Percentiles rank a stretch among this genome's conserved stretches.
These are phyloP conservation scores for Ichneumon xanthorius DNA, from an alignment of 2,888 invertebrate species.

Conservation along the genomic window DNA sequence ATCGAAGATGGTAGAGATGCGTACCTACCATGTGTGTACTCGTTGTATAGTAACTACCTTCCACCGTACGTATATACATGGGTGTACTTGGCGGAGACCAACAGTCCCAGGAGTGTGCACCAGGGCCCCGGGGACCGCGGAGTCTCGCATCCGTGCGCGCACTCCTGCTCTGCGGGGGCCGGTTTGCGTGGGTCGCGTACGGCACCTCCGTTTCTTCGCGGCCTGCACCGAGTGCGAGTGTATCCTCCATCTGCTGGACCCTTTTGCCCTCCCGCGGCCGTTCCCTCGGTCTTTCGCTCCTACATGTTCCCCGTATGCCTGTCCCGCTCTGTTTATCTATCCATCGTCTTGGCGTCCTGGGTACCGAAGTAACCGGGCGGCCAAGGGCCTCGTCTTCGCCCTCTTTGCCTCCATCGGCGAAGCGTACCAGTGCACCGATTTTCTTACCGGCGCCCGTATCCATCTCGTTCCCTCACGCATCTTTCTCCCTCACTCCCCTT, in stretches of 20 bases:
- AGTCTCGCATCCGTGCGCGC: conserved; percentile 60
- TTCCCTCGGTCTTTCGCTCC: conserved; percentile 48
- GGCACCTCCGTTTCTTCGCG: conserved; percentile 78
- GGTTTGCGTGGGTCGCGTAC: conserved; percentile 79
- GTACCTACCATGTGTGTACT: conserved; percentile 44
- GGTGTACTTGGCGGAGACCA: conserved; percentile 6
- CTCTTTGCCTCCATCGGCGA: conserved; percentile 15
- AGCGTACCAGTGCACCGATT: conserved; percentile 29
- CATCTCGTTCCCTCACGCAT: conserved; percentile 47
- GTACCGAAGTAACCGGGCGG: conserved; percentile 30
- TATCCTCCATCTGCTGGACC: conserved; percentile 67
- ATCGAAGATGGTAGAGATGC: conserved; percentile 76
- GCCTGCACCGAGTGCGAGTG: conserved; percentile 62
- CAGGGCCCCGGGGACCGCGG: conserved; percentile 68
- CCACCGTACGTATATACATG: background rate
- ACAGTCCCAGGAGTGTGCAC: conserved; percentile 58
- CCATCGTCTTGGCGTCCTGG: conserved; percentile 44
- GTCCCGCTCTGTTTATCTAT: conserved; percentile 63
- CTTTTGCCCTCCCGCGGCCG: conserved; percentile 64
- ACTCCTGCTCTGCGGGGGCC: conserved; percentile 72
- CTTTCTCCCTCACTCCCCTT: conserved; percentile 38
- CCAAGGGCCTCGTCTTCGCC: conserved; percentile 25
- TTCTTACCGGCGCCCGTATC: conserved; percentile 33
- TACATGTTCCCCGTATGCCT: conserved; percentile 18
- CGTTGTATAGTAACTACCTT: conserved; percentile 25